phyloP scores from a whole-genome alignment of 1,140 invertebrate species.

The Leucophenga varia region DNA sequence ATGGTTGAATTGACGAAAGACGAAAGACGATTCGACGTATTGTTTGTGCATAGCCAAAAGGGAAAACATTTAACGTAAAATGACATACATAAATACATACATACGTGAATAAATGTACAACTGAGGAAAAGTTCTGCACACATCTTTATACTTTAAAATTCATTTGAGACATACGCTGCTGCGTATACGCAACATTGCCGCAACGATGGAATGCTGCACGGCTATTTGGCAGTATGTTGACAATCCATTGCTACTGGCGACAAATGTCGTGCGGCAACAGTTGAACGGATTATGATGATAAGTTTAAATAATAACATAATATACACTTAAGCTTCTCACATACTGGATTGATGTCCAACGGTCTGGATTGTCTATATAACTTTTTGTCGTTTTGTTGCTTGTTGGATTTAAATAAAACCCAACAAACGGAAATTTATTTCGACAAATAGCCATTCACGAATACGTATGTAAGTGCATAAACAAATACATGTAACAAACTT shows the following conservation, averaged over 20 bases:
- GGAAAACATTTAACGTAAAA: slow-evolving; percentile 37
- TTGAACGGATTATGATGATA: too few relatives aligned
- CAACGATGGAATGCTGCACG: too few relatives aligned
- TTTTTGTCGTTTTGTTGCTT: neutral
- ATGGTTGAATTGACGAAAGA: too few relatives aligned
- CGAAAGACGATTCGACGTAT: too few relatives aligned
- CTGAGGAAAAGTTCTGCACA: slow-evolving; percentile 36
- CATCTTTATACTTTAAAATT: slow-evolving; percentile 32
- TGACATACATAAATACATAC: too few relatives aligned
- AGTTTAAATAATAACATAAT: slow-evolving; percentile 53
- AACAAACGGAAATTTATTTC: slow-evolving; percentile 47
- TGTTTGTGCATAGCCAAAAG: slow-evolving; percentile 11
- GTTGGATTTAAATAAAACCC: slow-evolving; percentile 46
- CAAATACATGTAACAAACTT: too few relatives aligned
- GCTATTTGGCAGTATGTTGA: slow-evolving; percentile 30
- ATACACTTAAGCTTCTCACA: slow-evolving; percentile 48
- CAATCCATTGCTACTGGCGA: slow-evolving; percentile 43
- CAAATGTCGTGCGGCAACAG: slow-evolving; percentile 50
- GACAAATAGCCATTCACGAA: slow-evolving; percentile 51
- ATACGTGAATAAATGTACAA: too few relatives aligned
- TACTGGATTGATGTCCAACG: slow-evolving; percentile 14
- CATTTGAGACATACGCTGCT: slow-evolving; percentile 24
- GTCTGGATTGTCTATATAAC: slow-evolving; percentile 11
- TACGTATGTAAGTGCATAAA: too few relatives aligned
- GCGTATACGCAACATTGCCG: neutral